Evolutionary conservation across 2,797 vertebrate genomes (phyloP).

Genomic region (Ataeniobius toweri): DNA sequence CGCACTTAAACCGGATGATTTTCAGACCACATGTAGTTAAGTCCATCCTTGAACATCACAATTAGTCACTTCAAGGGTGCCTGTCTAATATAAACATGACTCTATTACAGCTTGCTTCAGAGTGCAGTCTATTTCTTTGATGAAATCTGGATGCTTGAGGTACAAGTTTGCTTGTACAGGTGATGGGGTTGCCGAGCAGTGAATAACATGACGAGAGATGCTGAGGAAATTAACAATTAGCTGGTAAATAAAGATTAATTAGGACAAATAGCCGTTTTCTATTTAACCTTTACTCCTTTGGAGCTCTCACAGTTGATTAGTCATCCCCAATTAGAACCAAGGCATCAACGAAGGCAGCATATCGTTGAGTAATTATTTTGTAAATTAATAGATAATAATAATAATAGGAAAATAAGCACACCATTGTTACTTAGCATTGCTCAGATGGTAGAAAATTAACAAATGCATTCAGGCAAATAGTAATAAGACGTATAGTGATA

Average conservation of each 20-base stretch:
- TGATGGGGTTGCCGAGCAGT: conserved; percentile 21
- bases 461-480: not conserved
- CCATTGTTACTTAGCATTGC: too few relatives aligned
- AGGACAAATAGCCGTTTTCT: conserved; percentile 15
- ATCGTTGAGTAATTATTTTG: not conserved
- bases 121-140: conserved; percentile 13
- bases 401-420: too few relatives aligned
- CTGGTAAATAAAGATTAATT: conserved; percentile 20
- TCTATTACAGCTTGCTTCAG: conserved; percentile 2
- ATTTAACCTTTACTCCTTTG: not conserved
- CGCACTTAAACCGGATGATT: conserved; percentile 28
- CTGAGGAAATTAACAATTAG: conserved; percentile 34
- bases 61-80: conserved; percentile 1
- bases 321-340: conserved; percentile 18
- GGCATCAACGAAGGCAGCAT: not conserved
- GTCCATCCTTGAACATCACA: conserved; percentile 30
- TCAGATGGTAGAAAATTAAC: too few relatives aligned
- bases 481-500: not conserved
- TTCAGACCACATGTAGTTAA: conserved; percentile 17
- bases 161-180: not conserved
- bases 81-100: conserved; percentile 7
- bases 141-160: conserved; percentile 21
- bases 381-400: not conserved
- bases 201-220: not conserved
- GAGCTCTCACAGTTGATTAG: conserved; percentile 6